Evolutionary conservation across 2,888 invertebrate genomes (phyloP), one percentile per base, ranked within the genome.

Genomic region (Thera obeliscata): DNA sequence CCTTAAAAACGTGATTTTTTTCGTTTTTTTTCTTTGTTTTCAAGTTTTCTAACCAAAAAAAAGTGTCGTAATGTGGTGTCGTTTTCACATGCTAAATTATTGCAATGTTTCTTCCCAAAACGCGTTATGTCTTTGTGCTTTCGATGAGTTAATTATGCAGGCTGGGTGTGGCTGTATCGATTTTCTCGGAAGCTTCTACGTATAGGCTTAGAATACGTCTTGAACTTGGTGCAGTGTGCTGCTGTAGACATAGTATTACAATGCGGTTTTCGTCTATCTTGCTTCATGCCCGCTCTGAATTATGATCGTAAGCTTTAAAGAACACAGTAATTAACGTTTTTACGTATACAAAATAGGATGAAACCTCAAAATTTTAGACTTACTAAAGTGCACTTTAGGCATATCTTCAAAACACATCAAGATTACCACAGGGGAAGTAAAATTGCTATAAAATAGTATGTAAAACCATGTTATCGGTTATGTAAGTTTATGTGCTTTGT

Each of bases 101-200:
- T 82, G 76, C 71, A 80, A 81, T 85, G 86, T 88, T 90, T 88
- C 81, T 78, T 76, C 73, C 76, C 71, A 76, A 79, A 78, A 79
- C 77, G 77, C 74, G 60, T 73, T 74, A 80, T 82, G 76, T 82
- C 78, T 82, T 83, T 78, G 77, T 79, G 75, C 76, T 78, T 80
- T 74, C 80, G 78, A 79, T 73, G 71, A 80, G 80, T 89, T 88
- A 91, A 93, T 93, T 92, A 93, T 93, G 91, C 91, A 93, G 86
- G 87, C 85, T 84, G 94, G 94, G 94, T 92, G 94, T 94, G 94
- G 94, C 94, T 87, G 88, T 94, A 94, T 94, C 88, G 94, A 94
- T 94, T 94, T 94, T 94, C 93, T 91, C 82, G 81, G 90, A 90
- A 92, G 88, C 87, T 91, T 91, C 93, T 91, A 92, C 92, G 87